A percentile compares a stretch with the other conserved stretches of the same genome.
phyloP scores from a whole-genome alignment of 1,140 invertebrate species.

The Drosophila micromelanica region DNA sequence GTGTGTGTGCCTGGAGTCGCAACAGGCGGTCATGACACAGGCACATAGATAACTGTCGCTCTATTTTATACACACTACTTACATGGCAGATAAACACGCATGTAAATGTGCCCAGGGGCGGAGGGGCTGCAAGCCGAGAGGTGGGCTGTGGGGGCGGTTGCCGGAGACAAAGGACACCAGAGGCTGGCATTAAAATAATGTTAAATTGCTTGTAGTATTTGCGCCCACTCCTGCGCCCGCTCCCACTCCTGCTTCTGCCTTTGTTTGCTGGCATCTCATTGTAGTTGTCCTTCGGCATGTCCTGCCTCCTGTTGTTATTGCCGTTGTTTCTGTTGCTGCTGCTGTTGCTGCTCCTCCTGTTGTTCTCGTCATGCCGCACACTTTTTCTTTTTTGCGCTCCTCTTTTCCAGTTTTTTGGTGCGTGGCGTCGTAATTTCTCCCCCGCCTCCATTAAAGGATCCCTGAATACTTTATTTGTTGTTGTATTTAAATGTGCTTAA shows the following conservation, averaged over 20 bases:
- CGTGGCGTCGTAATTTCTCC: constrained; percentile 54
- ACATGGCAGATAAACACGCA: constrained; percentile 70
- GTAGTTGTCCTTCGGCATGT: constrained; percentile 58
- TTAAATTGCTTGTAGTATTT: constrained; percentile 70
- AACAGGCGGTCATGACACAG: constrained; percentile 61
- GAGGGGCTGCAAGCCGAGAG: neutral
- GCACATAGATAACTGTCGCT: constrained; percentile 65
- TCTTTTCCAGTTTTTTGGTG: constrained; percentile 42
- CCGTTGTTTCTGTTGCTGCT: too few relatives aligned
- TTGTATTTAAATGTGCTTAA: constrained; percentile 69
- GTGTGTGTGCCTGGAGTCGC: constrained; percentile 23
- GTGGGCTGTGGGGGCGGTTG: neutral
- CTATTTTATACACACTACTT: constrained; percentile 64
- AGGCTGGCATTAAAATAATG: constrained; percentile 68
- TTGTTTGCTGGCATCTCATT: constrained; percentile 58
- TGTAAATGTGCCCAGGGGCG: constrained; percentile 53
- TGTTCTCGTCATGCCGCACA: constrained; percentile 27
- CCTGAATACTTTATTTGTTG: constrained; percentile 45
- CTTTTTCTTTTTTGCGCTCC: constrained; percentile 6
- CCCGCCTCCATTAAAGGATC: constrained; percentile 11
- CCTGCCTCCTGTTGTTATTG: constrained; percentile 22
- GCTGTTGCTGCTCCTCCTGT: constrained; percentile 22
- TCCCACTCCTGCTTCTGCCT: constrained; percentile 25
- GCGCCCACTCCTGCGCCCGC: constrained; percentile 27
- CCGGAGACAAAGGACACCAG: constrained; percentile 51